Conservation (phyloP, 2,797 vertebrate genomes). For the Pteronotus mesoamericanus region DNA sequence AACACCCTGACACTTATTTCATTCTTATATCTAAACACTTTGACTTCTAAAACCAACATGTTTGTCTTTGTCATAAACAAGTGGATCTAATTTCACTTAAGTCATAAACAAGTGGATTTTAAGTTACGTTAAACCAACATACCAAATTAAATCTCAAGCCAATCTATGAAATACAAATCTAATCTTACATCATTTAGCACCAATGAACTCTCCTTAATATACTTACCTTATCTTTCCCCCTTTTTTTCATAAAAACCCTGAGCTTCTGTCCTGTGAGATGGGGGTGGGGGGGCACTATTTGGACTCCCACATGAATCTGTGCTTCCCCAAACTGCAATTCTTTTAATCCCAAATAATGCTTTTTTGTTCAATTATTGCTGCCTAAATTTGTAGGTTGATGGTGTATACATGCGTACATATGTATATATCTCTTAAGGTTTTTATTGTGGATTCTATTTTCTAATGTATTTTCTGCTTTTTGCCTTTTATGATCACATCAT, state of each 20-base stretch:
- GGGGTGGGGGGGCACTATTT: neutral
- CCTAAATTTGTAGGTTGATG: neutral
- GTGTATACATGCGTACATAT: neutral
- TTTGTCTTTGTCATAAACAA: neutral
- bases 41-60: neutral
- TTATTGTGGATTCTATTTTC: neutral
- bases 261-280: neutral
- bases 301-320: neutral
- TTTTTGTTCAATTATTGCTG: neutral
- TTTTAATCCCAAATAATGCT: neutral
- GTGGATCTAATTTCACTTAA: neutral
- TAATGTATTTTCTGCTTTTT: slow-evolving; percentile 22
- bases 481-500: neutral
- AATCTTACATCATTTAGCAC: neutral
- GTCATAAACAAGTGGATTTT: neutral
- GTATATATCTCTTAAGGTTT: neutral
- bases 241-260: neutral
- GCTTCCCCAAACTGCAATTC: neutral
- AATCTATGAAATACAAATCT: neutral
- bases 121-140: neutral
- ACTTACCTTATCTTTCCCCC: neutral
- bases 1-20: neutral
- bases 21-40: neutral
- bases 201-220: neutral
- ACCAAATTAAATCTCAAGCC: neutral